Base-by-base conservation (phyloP, 2,888 invertebrate species). In the Sinotaia quadrata region DNA sequence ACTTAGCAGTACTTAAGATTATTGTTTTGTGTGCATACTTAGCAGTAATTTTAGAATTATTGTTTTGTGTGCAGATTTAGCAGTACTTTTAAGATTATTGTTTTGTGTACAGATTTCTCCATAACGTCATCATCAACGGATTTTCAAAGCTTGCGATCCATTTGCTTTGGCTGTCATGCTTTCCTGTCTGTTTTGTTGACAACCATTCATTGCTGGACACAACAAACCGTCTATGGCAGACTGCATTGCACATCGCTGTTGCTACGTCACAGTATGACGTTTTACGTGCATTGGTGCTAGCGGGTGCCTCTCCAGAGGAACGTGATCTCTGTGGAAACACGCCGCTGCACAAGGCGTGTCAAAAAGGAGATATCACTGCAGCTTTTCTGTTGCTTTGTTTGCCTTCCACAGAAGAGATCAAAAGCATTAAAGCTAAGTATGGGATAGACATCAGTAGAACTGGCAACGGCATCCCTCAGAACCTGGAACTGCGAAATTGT, bases 101-200 rank as follows among this genome's bases (percentile, higher is more conserved):
- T n/a, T n/a, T n/a, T n/a, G n/a, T n/a, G n/a, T 8, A 96, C 86
- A 96, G 95, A 0, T 93, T 96, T 0, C 89, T 97, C 10, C 97
- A 97, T 87, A 90, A 95, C 70, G 96, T 96, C 0, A 93, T 94
- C 68, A 89, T 91, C 70, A 89, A 90, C 21, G 94, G 94, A 10
- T 92, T 94, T 84, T 81, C 92, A 41, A 91, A 91, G 52, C 93
- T 93, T 83, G 91, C 94, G 10, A 91, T 91, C 80, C 93, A 94
- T 0, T 90, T 97, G 54, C 92, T 93, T 1, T 91, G 89, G 0
- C n/a, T 31, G 7, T 41, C 63, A 3, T 27, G 29, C 31, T 7
- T 49, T 12, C 10, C 63, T 24, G 62, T 67, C n/a, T 49, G 52
- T n/a, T 18, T 49, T 2, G 67, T 49, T 2, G 61, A 41, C 33